These are phyloP conservation scores for Drosophila miranda DNA, from an alignment of 1,140 invertebrate genomes.

Conservation along the genomic window DNA sequence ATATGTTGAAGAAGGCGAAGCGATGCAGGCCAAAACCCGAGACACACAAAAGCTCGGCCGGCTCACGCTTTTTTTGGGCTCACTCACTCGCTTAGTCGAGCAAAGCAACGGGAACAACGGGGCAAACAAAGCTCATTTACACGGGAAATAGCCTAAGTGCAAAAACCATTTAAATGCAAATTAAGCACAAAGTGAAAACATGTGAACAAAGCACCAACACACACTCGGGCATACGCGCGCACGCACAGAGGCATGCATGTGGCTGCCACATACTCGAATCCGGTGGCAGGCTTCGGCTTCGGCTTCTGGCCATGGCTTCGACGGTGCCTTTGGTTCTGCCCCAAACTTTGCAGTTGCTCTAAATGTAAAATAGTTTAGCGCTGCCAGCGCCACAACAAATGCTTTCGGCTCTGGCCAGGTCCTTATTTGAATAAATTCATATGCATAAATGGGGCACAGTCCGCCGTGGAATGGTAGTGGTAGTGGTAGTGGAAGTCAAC, in stretches of 20 bases:
- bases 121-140: constrained; percentile 81
- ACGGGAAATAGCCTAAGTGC: constrained; percentile 80
- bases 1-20: constrained; percentile 30
- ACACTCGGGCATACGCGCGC: constrained; percentile 6
- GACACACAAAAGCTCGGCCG: constrained; percentile 53
- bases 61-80: constrained; percentile 17
- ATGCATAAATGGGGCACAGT: constrained; percentile 64
- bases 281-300: constrained; percentile 37
- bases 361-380: constrained; percentile 76
- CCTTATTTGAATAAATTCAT: constrained; percentile 74
- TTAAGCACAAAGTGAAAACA: constrained; percentile 82
- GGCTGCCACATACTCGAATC: constrained; percentile 39
- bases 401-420: constrained; percentile 23
- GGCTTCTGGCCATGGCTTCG: constrained; percentile 34
- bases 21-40: constrained; percentile 40
- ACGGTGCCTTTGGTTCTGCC: constrained; percentile 23
- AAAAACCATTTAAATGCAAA: constrained; percentile 82
- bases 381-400: constrained; percentile 66
- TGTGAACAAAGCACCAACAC: constrained; percentile 70
- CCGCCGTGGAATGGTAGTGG: constrained; percentile 12
- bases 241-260: constrained; percentile 36
- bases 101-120: constrained; percentile 38
- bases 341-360: constrained; percentile 48
- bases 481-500: constrained; percentile 23
- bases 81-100: constrained; percentile 31